Evolutionary conservation across 2,888 invertebrate genomes (phyloP).

Genomic region (Tachystola acroxantha): DNA sequence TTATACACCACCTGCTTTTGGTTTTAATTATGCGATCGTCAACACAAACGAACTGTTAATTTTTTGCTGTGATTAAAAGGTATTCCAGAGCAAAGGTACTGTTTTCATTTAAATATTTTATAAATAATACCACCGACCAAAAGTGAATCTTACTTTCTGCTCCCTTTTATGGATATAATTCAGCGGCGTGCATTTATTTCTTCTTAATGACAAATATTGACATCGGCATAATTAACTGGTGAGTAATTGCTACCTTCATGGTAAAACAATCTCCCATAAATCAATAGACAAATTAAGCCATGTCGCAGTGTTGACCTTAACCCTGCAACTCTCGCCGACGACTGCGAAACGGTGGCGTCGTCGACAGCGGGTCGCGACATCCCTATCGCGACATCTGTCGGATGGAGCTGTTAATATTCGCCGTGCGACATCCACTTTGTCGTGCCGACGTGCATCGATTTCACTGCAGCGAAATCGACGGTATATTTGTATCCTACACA

Average conservation of each 20-base stretch:
- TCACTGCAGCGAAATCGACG: slow-evolving; percentile 28
- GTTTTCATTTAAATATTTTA: no score
- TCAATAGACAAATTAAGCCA: slow-evolving; percentile 1
- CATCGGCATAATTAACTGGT: not conserved
- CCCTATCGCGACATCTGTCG: slow-evolving; percentile 36
- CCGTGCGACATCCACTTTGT: slow-evolving; percentile 36
- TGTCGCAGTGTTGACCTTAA: not conserved
- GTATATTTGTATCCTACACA: not conserved
- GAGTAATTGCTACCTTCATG: not conserved
- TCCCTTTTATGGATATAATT: no score
- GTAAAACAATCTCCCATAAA: not conserved
- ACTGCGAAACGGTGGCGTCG: slow-evolving; percentile 13
- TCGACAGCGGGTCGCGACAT: slow-evolving; percentile 20
- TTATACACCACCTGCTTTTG: not conserved
- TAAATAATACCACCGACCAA: no score
- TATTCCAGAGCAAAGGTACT: no score
- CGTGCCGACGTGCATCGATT: slow-evolving; percentile 34
- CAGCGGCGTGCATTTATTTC: no score
- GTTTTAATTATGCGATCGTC: not conserved
- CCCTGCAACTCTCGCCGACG: slow-evolving; percentile 9
- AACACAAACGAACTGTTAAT: no score
- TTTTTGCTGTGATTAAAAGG: no score
- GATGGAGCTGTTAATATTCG: slow-evolving; percentile 47
- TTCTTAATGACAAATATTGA: no score
- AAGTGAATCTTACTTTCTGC: no score